Conservation (phyloP, 1,140 invertebrate genomes). For the Caerostris darwini region DNA sequence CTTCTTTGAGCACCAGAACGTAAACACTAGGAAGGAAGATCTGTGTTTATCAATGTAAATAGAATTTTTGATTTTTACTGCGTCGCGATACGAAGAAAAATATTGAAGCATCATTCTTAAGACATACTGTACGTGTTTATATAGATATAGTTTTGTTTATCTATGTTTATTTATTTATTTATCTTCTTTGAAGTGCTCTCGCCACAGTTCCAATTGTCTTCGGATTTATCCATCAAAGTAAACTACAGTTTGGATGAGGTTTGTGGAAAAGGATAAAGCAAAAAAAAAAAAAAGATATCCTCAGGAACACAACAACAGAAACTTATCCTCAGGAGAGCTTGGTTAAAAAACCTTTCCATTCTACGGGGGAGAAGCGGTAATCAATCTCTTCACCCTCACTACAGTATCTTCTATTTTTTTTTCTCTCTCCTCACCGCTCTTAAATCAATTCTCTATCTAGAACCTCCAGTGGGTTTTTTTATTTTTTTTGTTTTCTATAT, state of each 20-base stretch:
- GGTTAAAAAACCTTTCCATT: conserved; percentile 63
- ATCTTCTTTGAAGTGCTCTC: background rate
- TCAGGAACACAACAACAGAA: conserved; percentile 37
- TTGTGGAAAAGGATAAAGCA: background rate
- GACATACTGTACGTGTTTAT: background rate
- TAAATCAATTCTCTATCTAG: conserved; percentile 61
- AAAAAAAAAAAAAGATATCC: background rate
- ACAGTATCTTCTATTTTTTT: conserved; percentile 40
- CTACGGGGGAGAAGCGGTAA: conserved; percentile 29
- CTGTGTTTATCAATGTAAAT: background rate
- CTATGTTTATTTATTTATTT: conserved; percentile 23
- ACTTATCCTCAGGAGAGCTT: conserved; percentile 34
- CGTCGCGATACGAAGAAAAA: background rate
- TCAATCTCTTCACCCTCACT: conserved; percentile 66
- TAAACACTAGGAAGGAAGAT: background rate
- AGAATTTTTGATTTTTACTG: background rate
- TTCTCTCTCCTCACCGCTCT: conserved; percentile 26
- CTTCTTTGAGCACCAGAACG: background rate
- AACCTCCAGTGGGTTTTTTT: background rate
- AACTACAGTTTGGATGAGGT: background rate
- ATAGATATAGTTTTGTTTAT: conserved; percentile 5
- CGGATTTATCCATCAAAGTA: conserved; percentile 51
- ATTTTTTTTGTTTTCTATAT: background rate
- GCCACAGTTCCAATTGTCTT: conserved; percentile 31
- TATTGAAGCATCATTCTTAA: background rate